phyloP scores from a whole-genome alignment of 2,797 vertebrate species.

The Dryobates pubescens region DNA sequence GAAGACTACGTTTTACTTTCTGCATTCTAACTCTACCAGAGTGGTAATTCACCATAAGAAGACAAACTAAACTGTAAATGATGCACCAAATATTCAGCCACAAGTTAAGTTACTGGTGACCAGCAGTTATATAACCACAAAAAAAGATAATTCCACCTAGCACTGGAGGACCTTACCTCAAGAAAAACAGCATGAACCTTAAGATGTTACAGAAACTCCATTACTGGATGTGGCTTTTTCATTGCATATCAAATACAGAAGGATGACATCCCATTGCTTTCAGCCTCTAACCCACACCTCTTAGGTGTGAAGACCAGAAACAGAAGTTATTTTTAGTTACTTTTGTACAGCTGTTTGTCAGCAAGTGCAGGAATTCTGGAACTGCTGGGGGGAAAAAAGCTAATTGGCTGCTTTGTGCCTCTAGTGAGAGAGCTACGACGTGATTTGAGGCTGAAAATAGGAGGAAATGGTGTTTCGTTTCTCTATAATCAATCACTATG shows the following conservation, averaged over 20 bases:
- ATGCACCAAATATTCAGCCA: neutral
- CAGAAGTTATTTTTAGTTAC: constrained; percentile 33
- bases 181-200: neutral
- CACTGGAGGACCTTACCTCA: neutral
- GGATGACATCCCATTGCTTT: neutral
- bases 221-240: neutral
- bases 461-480: constrained; percentile 61
- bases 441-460: constrained; percentile 43
- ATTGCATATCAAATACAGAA: neutral
- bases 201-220: neutral
- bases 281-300: neutral
- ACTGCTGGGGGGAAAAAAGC: neutral
- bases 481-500: constrained; percentile 50
- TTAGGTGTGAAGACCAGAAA: neutral
- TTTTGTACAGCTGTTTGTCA: constrained; percentile 41
- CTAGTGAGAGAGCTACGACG: neutral
- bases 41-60: neutral
- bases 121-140: neutral
- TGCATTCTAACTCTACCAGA: neutral
- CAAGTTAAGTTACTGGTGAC: neutral
- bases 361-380: constrained; percentile 42
- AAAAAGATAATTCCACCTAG: neutral
- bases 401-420: neutral
- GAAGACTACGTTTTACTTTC: neutral
- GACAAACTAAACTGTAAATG: neutral